Conservation (phyloP, 2,888 invertebrate genomes). For the Drosophila prolongata region DNA sequence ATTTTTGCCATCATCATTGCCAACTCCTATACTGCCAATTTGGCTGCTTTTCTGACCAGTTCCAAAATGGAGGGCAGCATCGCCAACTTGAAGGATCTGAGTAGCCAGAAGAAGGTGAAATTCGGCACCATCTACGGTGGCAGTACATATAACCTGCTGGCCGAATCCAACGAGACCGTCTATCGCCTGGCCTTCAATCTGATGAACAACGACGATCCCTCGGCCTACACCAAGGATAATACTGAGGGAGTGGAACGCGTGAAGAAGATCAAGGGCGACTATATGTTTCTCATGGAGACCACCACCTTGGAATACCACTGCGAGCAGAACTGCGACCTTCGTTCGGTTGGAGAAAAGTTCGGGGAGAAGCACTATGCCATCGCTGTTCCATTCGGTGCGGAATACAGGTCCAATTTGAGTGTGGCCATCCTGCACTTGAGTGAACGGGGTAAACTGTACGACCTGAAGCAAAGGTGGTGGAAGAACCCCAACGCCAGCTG, state of each 20-base stretch:
- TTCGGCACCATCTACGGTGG: constrained; percentile 95
- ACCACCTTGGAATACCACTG: constrained; percentile 96
- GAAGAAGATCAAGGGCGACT: constrained; percentile 88
- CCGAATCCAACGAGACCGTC: constrained; percentile 92
- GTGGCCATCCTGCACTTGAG: constrained; percentile 95
- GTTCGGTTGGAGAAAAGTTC: constrained; percentile 91
- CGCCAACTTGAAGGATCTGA: constrained; percentile 94
- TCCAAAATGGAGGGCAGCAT: constrained; percentile 95
- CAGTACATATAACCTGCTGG: constrained; percentile 95
- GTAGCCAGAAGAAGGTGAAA: constrained; percentile 95
- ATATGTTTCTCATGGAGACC: constrained; percentile 98
- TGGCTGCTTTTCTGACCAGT: constrained; percentile 96
- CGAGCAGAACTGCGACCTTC: constrained; percentile 92
- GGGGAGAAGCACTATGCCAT: constrained; percentile 98
- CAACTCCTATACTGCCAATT: constrained; percentile 95
- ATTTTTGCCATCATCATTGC: constrained; percentile 93
- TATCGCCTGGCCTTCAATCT: constrained; percentile 95
- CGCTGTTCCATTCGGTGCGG: constrained; percentile 92
- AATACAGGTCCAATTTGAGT: constrained; percentile 91
- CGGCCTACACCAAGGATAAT: constrained; percentile 91
- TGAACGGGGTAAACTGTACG: constrained; percentile 92
- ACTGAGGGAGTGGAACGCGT: constrained; percentile 94
- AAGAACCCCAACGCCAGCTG: constrained; percentile 86
- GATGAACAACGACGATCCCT: constrained; percentile 93
- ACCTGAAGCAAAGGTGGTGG: constrained; percentile 97